Evolutionary conservation across 2,113 vertebrate genomes (phyloP).

Genomic region (Trochalopteron elliotii): DNA sequence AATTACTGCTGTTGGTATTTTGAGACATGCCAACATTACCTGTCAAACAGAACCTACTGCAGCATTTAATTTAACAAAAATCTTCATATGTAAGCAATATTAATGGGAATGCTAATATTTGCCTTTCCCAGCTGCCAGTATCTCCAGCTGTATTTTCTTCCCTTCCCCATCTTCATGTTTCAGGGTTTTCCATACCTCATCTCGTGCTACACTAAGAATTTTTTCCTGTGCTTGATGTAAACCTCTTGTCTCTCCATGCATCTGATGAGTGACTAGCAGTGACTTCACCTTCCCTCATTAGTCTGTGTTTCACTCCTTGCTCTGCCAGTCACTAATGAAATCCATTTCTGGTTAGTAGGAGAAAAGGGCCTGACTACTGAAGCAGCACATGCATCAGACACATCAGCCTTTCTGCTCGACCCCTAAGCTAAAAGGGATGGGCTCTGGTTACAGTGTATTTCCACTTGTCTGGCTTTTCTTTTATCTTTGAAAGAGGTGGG

Average conservation of each 20-base stretch:
- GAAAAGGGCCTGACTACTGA: neutral
- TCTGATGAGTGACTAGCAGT: neutral
- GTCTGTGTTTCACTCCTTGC: neutral
- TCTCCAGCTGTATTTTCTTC: neutral
- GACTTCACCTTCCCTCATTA: neutral
- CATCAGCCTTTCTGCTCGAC: neutral
- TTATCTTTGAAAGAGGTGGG: neutral
- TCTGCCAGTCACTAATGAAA: neutral
- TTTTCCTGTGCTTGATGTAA: neutral
- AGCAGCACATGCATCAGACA: neutral
- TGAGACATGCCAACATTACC: neutral
- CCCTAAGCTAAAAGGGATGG: neutral
- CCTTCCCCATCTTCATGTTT: neutral
- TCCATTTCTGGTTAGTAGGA: neutral
- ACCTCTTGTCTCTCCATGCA: neutral
- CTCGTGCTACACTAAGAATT: rapidly evolving
- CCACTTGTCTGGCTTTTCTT: neutral
- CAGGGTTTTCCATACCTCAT: neutral
- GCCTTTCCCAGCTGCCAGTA: neutral
- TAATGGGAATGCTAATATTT: neutral
- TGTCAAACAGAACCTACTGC: neutral
- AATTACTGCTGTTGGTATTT: neutral
- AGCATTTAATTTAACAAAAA: neutral
- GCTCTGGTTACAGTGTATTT: neutral
- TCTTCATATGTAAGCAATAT: neutral